Conservation (phyloP, 2,888 invertebrate genomes). For the Bellardia pandia region DNA sequence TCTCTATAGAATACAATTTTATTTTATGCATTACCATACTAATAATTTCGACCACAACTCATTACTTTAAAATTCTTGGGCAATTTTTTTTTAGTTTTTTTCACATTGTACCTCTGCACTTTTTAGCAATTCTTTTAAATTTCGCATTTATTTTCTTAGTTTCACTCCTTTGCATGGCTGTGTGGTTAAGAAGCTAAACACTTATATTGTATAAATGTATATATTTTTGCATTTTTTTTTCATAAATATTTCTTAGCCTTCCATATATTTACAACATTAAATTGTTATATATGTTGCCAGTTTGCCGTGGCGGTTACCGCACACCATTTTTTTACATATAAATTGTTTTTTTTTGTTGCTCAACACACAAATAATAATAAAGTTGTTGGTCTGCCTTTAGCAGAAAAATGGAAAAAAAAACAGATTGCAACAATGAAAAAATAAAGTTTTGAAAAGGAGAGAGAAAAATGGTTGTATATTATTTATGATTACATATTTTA, state of each 20-base stretch:
- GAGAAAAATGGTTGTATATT: slow-evolving; percentile 56
- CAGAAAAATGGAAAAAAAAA: slow-evolving; percentile 60
- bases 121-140: slow-evolving; percentile 52
- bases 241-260: slow-evolving; percentile 31
- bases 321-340: slow-evolving; percentile 52
- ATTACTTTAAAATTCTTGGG: not conserved
- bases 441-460: slow-evolving; percentile 48
- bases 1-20: too few relatives aligned
- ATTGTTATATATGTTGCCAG: slow-evolving; percentile 50
- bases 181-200: slow-evolving; percentile 58
- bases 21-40: too few relatives aligned
- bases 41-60: not conserved
- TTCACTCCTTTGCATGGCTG: slow-evolving; percentile 10
- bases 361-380: slow-evolving; percentile 78
- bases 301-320: slow-evolving; percentile 61
- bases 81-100: slow-evolving; percentile 8
- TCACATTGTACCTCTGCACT: slow-evolving; percentile 55
- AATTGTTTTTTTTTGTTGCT: not conserved
- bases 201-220: slow-evolving; percentile 39
- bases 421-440: slow-evolving; percentile 3
- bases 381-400: slow-evolving; percentile 80
- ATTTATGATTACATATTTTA: slow-evolving; percentile 73
- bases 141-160: slow-evolving; percentile 54
- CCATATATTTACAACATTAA: slow-evolving; percentile 53
- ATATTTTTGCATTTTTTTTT: slow-evolving; percentile 3